A percentile compares a stretch with the other conserved stretches of the same genome.
These are phyloP conservation scores for Pyrochroa serraticornis DNA, from an alignment of 2,888 invertebrate genomes.

Conservation along the genomic window DNA sequence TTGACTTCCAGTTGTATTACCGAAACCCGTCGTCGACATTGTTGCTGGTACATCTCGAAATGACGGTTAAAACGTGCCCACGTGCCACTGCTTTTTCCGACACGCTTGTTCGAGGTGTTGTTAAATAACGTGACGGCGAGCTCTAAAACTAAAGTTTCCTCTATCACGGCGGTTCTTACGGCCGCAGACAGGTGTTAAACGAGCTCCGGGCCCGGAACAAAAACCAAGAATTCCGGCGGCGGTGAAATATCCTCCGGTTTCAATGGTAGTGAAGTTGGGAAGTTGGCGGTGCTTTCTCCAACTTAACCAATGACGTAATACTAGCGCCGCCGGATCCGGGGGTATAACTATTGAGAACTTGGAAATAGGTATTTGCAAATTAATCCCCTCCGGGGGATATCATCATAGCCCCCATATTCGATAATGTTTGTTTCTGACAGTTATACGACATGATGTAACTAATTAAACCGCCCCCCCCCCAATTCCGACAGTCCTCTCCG, in stretches of 20 bases:
- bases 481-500: conserved; percentile 9
- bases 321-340: conserved; percentile 11
- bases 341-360: conserved; percentile 25
- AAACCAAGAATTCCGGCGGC: background rate
- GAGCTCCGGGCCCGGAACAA: conserved; percentile 1
- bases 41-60: too few relatives aligned
- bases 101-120: too few relatives aligned
- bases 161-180: too few relatives aligned
- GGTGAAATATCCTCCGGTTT: conserved; percentile 5
- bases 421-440: conserved; percentile 29
- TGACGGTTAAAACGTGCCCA: too few relatives aligned
- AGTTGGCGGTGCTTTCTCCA: conserved; percentile 5
- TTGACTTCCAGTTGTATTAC: too few relatives aligned
- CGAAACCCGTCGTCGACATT: too few relatives aligned
- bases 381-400: conserved; percentile 26
- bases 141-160: too few relatives aligned
- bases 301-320: conserved; percentile 13
- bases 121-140: too few relatives aligned
- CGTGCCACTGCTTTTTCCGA: too few relatives aligned
- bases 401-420: conserved; percentile 24
- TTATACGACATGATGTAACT: conserved; percentile 31
- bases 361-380: conserved; percentile 28
- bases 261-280: background rate
- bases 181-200: too few relatives aligned
- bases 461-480: conserved; percentile 26